These are phyloP conservation scores for Rhinoderma darwinii DNA, from an alignment of 2,113 vertebrate species.

Conservation along the genomic window DNA sequence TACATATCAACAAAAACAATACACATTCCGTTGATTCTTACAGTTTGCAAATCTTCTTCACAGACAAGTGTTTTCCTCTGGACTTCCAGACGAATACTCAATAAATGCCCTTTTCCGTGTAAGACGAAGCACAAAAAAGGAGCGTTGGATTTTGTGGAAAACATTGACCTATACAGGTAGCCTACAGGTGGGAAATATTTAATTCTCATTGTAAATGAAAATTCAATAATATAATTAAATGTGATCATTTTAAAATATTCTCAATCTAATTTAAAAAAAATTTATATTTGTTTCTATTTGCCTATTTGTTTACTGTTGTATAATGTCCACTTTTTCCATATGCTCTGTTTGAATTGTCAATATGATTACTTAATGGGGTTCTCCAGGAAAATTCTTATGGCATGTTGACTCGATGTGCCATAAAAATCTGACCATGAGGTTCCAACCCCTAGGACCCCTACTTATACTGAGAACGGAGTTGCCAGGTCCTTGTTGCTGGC, in stretches of 20 bases:
- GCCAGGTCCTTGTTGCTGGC: too few species aligned
- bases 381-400: too few species aligned
- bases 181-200: conserved; percentile 79
- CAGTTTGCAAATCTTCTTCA: neutral
- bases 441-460: too few species aligned
- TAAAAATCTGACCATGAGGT: too few species aligned
- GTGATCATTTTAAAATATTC: neutral
- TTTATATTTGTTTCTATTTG: neutral
- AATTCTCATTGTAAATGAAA: neutral
- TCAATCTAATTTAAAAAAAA: too few species aligned
- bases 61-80: conserved; percentile 87
- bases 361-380: neutral
- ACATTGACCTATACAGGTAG: conserved; percentile 82
- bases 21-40: neutral
- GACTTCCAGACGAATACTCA: conserved; percentile 86
- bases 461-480: too few species aligned
- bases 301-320: too few species aligned
- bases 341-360: neutral
- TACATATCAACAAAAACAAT: neutral
- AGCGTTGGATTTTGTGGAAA: conserved; percentile 95
- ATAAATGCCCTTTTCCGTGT: conserved; percentile 84
- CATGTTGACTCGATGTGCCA: too few species aligned
- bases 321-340: neutral
- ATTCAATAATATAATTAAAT: neutral
- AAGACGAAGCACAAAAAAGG: conserved; percentile 87